Evolutionary conservation across 2,888 invertebrate genomes (phyloP), one percentile per base, ranked within the genome.

Genomic region (Hemicrepidius hirtus): DNA sequence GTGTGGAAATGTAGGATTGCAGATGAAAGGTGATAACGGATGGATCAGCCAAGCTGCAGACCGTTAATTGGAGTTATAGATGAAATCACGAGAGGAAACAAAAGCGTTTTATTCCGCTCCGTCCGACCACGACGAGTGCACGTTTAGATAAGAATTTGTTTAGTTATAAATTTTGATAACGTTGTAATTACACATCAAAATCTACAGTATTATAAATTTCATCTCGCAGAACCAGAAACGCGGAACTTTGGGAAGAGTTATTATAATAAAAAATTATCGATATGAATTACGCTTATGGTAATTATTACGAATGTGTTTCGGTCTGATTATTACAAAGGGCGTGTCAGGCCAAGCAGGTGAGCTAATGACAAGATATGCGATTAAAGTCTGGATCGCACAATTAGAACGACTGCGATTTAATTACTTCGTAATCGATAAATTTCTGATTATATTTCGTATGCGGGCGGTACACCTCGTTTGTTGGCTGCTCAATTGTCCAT

Each of bases 91-190:
- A 70, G 59, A 69, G 40, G 69, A 70, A 71, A 71, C 71, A 71
- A 71, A 71, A 71, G 71, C 57, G 66, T 71, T 71, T 71, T 71
- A 66, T 71, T 66, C 66, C 41, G 50, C 66, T 71, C 66, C 66
- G 66, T 66, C 66, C 71, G 62, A 53, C 49, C 66, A 71, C 71
- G 71, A 71, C 71, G 71, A 71, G 71, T 32, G 66, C 71, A 71
- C 66, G 71, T 67, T 71, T 62, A 71, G 71, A 71, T 71, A 71
- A 71, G 59, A 66, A 71, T 71, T 71, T 71, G 59, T 71, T 71
- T 71, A 71, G 71, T 71, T 71, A 71, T 71, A 71, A 71, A 71
- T 71, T 71, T 71, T 66, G 71, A 71, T 71, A 71, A 67, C 59
- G 32, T 41, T 12, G 57, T 71, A 71, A 71, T 71, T 71, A 71